Evolutionary conservation across 2,113 vertebrate species (phyloP).

Genomic region (Microcebus murinus): DNA sequence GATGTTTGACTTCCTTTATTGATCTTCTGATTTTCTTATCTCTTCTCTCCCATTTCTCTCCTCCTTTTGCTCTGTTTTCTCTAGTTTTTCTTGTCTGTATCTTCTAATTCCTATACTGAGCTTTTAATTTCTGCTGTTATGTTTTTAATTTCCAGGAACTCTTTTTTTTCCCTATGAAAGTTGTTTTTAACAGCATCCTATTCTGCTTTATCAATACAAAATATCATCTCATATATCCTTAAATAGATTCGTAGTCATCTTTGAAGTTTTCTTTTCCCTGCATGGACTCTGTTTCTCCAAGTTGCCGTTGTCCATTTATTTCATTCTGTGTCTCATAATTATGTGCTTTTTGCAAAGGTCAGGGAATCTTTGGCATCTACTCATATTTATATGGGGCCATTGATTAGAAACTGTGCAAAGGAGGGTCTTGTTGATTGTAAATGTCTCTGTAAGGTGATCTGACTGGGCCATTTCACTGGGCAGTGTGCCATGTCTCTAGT

Average conservation of each 20-base stretch:
- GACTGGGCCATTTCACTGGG: not conserved
- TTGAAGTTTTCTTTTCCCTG: not conserved
- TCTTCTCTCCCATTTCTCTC: not conserved
- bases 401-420: not conserved
- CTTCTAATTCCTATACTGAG: not conserved
- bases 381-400: not conserved
- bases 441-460: not conserved
- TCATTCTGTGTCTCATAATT: not conserved
- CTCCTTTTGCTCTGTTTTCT: not conserved
- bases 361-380: not conserved
- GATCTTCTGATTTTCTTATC: not conserved
- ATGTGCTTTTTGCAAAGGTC: not conserved
- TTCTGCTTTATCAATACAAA: not conserved
- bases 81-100: not conserved
- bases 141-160: conserved; percentile 41
- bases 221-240: not conserved
- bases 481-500: not conserved
- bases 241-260: not conserved
- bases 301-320: not conserved
- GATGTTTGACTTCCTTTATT: not conserved
- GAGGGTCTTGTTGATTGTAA: not conserved
- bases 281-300: not conserved
- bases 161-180: not conserved
- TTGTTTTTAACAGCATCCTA: conserved; percentile 13
- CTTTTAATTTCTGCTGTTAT: not conserved